Percentiles rank a stretch among this genome's conserved stretches.
These are phyloP conservation scores for Gisinianus flammeolus DNA, from an alignment of 2,888 invertebrate genomes.

Conservation along the genomic window DNA sequence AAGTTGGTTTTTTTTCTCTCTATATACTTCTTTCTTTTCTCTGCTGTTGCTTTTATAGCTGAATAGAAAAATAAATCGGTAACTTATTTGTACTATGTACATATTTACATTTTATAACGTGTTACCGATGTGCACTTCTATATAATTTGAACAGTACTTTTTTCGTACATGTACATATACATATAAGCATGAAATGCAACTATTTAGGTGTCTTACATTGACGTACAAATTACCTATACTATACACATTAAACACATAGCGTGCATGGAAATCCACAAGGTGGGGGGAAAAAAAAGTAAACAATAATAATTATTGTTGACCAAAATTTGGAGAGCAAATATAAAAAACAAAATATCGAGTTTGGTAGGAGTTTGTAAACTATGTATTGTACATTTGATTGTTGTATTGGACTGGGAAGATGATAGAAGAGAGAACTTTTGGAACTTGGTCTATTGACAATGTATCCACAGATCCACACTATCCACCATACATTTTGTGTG, in stretches of 20 bases:
- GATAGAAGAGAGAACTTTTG: neutral
- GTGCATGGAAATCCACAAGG: too few species aligned
- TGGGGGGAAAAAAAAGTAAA: neutral
- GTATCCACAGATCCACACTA: neutral
- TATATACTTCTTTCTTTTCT: neutral
- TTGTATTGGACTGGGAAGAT: neutral
- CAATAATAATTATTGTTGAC: slow-evolving; percentile 20
- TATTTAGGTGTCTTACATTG: too few species aligned
- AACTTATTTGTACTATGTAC: neutral
- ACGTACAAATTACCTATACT: too few species aligned
- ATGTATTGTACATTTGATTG: slow-evolving; percentile 11
- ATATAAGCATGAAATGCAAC: too few species aligned
- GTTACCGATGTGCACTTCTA: neutral
- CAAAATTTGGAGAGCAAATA: neutral
- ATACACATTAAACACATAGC: too few species aligned
- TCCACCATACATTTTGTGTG: too few species aligned
- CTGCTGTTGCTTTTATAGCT: neutral
- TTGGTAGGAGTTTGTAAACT: neutral
- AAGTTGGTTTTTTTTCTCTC: neutral
- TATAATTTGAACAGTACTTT: slow-evolving; percentile 28
- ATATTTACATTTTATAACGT: neutral
- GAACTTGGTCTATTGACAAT: neutral
- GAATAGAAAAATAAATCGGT: neutral
- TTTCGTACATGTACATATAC: slow-evolving; percentile 14
- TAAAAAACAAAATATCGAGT: slow-evolving; percentile 12